phyloP scores from a whole-genome alignment of 92 coral and sea anemone species.

The Ricordea florida region DNA sequence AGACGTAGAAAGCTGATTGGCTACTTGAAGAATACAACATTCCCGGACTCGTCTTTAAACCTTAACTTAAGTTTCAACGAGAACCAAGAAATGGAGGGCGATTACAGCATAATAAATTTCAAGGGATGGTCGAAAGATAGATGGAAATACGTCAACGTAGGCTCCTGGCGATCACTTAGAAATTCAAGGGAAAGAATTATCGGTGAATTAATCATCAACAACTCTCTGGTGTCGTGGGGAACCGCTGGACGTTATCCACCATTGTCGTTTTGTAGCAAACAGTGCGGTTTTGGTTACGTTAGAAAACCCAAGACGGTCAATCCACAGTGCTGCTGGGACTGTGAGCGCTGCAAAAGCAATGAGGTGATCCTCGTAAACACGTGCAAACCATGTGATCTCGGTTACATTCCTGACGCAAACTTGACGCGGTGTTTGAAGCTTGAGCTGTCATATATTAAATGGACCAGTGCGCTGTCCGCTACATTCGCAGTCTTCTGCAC shows the following conservation, averaged over 20 bases:
- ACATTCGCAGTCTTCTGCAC: constrained; percentile 36
- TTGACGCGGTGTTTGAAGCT: constrained; percentile 56
- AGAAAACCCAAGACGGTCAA: constrained; percentile 38
- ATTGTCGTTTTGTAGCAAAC: constrained; percentile 70
- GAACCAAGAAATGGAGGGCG: constrained; percentile 84
- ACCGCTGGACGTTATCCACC: constrained; percentile 57
- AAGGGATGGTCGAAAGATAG: constrained; percentile 31
- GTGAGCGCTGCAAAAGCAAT: constrained; percentile 49
- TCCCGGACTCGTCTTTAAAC: constrained; percentile 73
- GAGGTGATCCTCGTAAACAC: constrained; percentile 71
- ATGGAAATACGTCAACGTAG: constrained; percentile 67
- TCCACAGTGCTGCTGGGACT: constrained; percentile 86
- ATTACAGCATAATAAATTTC: constrained; percentile 80
- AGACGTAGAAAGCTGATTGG: constrained; percentile 32
- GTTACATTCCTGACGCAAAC: constrained; percentile 65
- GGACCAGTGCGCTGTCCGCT: constrained; percentile 37
- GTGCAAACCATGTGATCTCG: constrained; percentile 68
- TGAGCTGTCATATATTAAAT: constrained; percentile 53
- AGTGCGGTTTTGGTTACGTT: constrained; percentile 54
- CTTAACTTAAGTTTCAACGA: constrained; percentile 62
- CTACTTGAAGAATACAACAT: constrained; percentile 75
- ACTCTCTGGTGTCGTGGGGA: constrained; percentile 63
- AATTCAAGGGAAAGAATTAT: not conserved
- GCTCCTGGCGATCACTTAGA: constrained; percentile 67
- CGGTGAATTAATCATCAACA: constrained; percentile 37